Evolutionary conservation across 2,113 vertebrate genomes (phyloP), one percentile per base, ranked within the genome.

Genomic region (Poecilia latipinna): DNA sequence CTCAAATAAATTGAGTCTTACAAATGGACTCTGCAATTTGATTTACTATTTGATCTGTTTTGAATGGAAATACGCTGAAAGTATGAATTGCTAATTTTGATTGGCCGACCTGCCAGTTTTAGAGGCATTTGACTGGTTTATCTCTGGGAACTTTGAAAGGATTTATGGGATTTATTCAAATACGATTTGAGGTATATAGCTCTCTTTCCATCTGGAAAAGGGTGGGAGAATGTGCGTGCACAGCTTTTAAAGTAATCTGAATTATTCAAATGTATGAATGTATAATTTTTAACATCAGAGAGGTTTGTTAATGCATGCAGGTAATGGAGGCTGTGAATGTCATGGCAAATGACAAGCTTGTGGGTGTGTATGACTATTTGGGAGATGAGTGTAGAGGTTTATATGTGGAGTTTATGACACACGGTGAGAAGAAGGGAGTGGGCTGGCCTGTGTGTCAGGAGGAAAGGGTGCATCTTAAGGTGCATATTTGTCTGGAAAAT

Each of bases 151-250:
- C 77, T 92, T 89, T 89, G 77, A 90, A 84, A 86, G 83, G 85
- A 86, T 88, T 91, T 92, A 85, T 90, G 77, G 83, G 84, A 87
- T 90, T 91, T 92, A 91, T 92, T 92, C 86, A 86, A 91, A 93
- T 92, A 67, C 8, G 77, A 91, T 92, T 91, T 86, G 82, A 83
- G 82, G 84, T 90, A 90, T 93, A 92, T 87, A 82, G 86, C 78
- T 80, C 72, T 82, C 79, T 87, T 91, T 89, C 82, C 66, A 69
- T 82, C 65, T 83, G 65, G 63, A 76, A 90, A 85, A 68, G 57
- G 71, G 42, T 78, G 70, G 80, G 60, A 63, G 61, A 78, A 81
- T 85, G 78, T 74, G 79, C 87, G 85, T 77, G 87, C 78, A 84
- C 75, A 70, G 90, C 90, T 89, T 92, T 92, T 89, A 90, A 87